Base-by-base conservation (phyloP, 2,113 vertebrate species). In the Pachyramphus minor region DNA sequence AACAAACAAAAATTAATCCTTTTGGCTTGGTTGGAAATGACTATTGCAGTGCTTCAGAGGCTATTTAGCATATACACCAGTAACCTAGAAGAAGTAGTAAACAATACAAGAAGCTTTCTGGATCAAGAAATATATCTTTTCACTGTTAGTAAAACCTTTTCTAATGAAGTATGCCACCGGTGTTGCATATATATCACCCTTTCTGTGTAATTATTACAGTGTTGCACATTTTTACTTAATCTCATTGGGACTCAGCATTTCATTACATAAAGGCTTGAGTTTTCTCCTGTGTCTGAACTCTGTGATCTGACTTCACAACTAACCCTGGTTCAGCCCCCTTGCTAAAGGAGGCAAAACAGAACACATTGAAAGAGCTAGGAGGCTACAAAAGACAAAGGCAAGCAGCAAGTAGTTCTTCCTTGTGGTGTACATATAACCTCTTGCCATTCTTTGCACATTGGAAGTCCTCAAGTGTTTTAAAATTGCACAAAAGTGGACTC, bases 401-500 rank as follows among this genome's bases (percentile, higher is more conserved):
- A 64, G 60, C 12, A 73, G 64, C 8, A 37, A 89, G 59, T 12
- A 28, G 9, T 82, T 89, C 30, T 30, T 73, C 56, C 33, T 88
- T 4, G 0, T 22, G 45, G 22, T 17, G 31, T 52, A 44, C 41
- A 3, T 42, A 13, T 6, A 69, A 12, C 23, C 53, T 90, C 63
- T 73, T 68, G 42, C 76, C 2, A 0, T 80, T 76, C 44, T 60
- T 18, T 45, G n/a, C n/a, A 18, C 14, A 31, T 44, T 24, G 23
- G 33, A 76, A 62, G 24, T 66, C 44, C 74, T 90, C 5, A 31
- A 7, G 60, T 19, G 23, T 64, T 37, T 64, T 37, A 25, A 27
- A 60, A 76, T 9, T 49, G 11, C 1, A 3, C 27, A 25, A 21
- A 80, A 72, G 28, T 1, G 0, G n/a, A 22, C 49, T 39, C 60